A percentile compares a stretch with the other conserved stretches of the same genome.
phyloP scores from a whole-genome alignment of 2,113 vertebrate species.

The Sinocyclocheilus grahami region DNA sequence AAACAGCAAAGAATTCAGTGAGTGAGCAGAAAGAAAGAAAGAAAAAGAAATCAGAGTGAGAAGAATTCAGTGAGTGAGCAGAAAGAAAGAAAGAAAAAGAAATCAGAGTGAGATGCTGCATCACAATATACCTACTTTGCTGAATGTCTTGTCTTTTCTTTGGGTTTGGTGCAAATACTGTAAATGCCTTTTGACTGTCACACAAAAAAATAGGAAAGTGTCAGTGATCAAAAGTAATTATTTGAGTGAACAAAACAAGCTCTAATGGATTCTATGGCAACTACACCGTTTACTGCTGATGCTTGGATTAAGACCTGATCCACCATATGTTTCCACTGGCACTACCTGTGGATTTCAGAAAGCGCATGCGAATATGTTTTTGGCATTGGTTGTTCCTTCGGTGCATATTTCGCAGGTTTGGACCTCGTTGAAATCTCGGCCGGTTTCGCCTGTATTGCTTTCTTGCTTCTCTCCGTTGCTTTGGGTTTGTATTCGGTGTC shows the following conservation, averaged over 20 bases:
- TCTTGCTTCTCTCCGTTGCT: neutral
- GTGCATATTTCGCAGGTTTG: neutral
- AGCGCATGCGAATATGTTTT: neutral
- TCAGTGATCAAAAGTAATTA: neutral
- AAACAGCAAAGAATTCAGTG: slow-evolving; percentile 37
- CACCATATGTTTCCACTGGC: slow-evolving; percentile 43
- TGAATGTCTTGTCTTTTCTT: slow-evolving; percentile 70
- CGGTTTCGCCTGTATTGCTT: neutral
- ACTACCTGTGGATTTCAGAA: slow-evolving; percentile 44
- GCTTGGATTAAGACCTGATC: slow-evolving; percentile 51
- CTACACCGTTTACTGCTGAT: neutral
- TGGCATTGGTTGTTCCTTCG: slow-evolving; percentile 4
- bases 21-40: no score
- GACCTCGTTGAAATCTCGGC: neutral
- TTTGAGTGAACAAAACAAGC: neutral
- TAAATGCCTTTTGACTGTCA: slow-evolving; percentile 69
- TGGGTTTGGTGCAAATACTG: slow-evolving; percentile 70
- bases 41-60: neutral
- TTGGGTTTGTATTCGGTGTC: slow-evolving; percentile 23
- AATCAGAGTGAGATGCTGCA: neutral
- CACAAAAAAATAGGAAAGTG: neutral
- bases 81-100: no score
- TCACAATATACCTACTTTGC: slow-evolving; percentile 64
- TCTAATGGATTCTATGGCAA: neutral
- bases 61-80: neutral